phyloP scores from a whole-genome alignment of 2,113 vertebrate genomes.

The Ranitomeya imitator region DNA sequence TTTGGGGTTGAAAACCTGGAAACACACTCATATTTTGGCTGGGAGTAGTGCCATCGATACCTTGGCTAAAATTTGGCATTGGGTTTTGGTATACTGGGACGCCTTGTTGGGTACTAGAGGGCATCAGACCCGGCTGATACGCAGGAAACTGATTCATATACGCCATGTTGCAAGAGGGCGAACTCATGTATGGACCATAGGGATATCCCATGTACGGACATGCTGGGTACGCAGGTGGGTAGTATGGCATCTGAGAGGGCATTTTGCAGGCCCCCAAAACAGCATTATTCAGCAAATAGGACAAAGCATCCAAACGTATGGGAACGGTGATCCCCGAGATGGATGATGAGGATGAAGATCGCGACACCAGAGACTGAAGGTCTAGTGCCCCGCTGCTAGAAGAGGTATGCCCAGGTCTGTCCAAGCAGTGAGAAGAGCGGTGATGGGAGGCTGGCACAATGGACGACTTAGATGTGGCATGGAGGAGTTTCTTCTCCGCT shows the following conservation, averaged over 20 bases:
- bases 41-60: background rate
- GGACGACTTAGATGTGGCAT: background rate
- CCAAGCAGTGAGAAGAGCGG: background rate
- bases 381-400: background rate
- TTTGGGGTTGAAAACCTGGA: background rate
- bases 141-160: background rate
- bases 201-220: conserved; percentile 20
- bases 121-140: background rate
- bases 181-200: background rate
- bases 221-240: background rate
- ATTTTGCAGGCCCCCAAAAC: conserved; percentile 61
- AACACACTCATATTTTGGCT: background rate
- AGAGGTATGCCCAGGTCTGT: background rate
- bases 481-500: conserved; percentile 5
- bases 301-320: conserved; percentile 68
- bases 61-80: conserved; percentile 8
- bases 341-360: background rate
- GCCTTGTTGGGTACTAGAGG: background rate
- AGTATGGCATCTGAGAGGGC: conserved; percentile 52
- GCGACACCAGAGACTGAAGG: conserved; percentile 49
- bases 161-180: background rate
- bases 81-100: background rate
- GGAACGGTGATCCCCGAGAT: conserved; percentile 62
- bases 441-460: background rate
- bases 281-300: conserved; percentile 69